Conservation (phyloP, 2,888 invertebrate genomes). For the Netelia virgata region DNA sequence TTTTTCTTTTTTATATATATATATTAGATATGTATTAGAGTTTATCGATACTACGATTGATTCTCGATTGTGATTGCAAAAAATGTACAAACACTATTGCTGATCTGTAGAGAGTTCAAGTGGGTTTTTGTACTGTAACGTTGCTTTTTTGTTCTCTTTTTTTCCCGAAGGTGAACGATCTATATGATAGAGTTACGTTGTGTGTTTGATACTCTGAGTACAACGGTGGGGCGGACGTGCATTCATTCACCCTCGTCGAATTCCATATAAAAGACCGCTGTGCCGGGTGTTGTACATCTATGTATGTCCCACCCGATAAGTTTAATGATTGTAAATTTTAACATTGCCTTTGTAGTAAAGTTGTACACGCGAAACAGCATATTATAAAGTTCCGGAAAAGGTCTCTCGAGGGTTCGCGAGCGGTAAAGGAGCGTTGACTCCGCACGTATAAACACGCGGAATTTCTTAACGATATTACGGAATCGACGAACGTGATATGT, state of each 20-base stretch:
- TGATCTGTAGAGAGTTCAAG: slow-evolving; percentile 44
- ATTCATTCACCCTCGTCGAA: slow-evolving; percentile 55
- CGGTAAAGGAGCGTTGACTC: neutral
- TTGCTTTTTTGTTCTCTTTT: slow-evolving; percentile 38
- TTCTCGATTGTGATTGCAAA: slow-evolving; percentile 66
- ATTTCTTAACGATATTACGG: slow-evolving; percentile 48
- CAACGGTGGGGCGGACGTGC: slow-evolving; percentile 54
- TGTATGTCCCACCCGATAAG: slow-evolving; percentile 59
- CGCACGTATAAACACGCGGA: neutral
- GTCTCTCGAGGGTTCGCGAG: slow-evolving; percentile 45
- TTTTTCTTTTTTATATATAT: slow-evolving; percentile 20
- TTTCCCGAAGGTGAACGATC: slow-evolving; percentile 41
- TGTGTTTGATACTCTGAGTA: slow-evolving; percentile 55
- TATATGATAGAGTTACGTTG: slow-evolving; percentile 48
- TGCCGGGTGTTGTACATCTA: slow-evolving; percentile 57
- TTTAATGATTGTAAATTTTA: slow-evolving; percentile 61
- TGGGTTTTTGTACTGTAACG: slow-evolving; percentile 49
- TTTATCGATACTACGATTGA: slow-evolving; percentile 51
- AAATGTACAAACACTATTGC: slow-evolving; percentile 61
- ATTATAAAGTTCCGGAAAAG: slow-evolving; percentile 29
- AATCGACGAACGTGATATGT: slow-evolving; percentile 20
- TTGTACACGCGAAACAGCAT: slow-evolving; percentile 32
- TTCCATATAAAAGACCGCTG: slow-evolving; percentile 61
- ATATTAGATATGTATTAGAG: slow-evolving; percentile 37
- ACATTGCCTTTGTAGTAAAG: slow-evolving; percentile 62